Evolutionary conservation across 1,140 invertebrate genomes (phyloP).

Genomic region (Monochamus saltuarius): DNA sequence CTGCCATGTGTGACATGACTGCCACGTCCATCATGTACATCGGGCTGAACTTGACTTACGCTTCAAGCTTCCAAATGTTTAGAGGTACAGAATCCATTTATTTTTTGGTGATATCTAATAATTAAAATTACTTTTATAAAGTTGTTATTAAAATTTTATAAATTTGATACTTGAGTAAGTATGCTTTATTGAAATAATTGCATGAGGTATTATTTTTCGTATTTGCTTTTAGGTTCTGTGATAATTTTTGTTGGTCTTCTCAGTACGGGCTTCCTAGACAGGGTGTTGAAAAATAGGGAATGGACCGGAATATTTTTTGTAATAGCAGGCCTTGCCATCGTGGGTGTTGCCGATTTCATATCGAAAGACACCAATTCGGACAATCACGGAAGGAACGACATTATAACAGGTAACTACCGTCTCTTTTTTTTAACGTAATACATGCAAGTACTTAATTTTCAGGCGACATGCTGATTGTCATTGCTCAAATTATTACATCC

Average conservation of each 20-base stretch:
- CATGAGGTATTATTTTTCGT: neutral
- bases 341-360: conserved; percentile 78
- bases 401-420: conserved; percentile 65
- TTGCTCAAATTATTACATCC: conserved; percentile 88
- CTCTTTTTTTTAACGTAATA: neutral
- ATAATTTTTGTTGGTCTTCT: conserved; percentile 92
- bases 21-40: conserved; percentile 88
- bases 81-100: too few species aligned
- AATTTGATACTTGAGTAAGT: neutral
- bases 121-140: neutral
- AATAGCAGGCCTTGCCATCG: conserved; percentile 77
- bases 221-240: conserved; percentile 59
- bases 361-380: conserved; percentile 53
- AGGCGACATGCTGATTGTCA: conserved; percentile 89
- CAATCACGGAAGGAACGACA: conserved; percentile 67
- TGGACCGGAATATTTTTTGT: conserved; percentile 85
- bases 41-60: conserved; percentile 87
- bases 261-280: conserved; percentile 83
- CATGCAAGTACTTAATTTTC: conserved; percentile 1
- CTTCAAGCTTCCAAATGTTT: conserved; percentile 96
- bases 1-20: conserved; percentile 82
- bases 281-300: conserved; percentile 66
- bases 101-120: too few species aligned
- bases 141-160: neutral
- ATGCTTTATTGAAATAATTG: neutral